Percentiles rank a stretch among this genome's conserved stretches.
phyloP scores from a whole-genome alignment of 2,888 invertebrate species.

The Diarsia dahlii region DNA sequence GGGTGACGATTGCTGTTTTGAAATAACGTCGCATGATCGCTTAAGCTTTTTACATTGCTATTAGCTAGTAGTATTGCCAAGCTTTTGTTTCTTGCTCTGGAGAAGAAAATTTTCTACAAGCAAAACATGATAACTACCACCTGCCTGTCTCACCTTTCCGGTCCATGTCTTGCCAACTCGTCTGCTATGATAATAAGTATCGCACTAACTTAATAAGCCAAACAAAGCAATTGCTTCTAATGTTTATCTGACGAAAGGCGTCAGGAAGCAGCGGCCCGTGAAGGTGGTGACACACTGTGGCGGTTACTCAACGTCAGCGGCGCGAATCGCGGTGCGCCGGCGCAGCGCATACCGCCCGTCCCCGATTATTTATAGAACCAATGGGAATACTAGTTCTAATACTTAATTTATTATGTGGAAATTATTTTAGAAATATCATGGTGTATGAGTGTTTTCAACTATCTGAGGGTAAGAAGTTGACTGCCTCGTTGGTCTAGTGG shows the following conservation, averaged over 20 bases:
- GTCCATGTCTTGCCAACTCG: constrained; percentile 5
- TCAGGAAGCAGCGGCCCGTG: constrained; percentile 74
- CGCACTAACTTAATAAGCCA: constrained; percentile 60
- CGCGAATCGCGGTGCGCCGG: constrained; percentile 62
- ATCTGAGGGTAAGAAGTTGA: neutral
- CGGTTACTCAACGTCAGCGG: constrained; percentile 75
- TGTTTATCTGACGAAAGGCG: constrained; percentile 66
- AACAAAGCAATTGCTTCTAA: constrained; percentile 66
- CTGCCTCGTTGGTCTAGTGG: no score
- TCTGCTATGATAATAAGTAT: constrained; percentile 32
- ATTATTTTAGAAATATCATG: neutral
- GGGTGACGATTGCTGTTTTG: neutral
- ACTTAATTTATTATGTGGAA: constrained; percentile 39
- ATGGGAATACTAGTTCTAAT: constrained; percentile 52
- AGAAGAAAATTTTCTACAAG: neutral
- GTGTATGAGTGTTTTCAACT: neutral
- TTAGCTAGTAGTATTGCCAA: neutral
- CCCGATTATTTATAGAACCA: constrained; percentile 65
- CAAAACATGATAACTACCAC: neutral
- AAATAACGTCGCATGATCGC: neutral
- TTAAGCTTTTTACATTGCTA: neutral
- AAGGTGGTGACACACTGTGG: constrained; percentile 79
- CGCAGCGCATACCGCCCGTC: constrained; percentile 62
- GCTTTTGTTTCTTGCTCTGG: neutral
- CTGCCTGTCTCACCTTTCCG: neutral